Evolutionary conservation across 2,113 vertebrate species (phyloP).

Genomic region (Dendropsophus ebraccatus): DNA sequence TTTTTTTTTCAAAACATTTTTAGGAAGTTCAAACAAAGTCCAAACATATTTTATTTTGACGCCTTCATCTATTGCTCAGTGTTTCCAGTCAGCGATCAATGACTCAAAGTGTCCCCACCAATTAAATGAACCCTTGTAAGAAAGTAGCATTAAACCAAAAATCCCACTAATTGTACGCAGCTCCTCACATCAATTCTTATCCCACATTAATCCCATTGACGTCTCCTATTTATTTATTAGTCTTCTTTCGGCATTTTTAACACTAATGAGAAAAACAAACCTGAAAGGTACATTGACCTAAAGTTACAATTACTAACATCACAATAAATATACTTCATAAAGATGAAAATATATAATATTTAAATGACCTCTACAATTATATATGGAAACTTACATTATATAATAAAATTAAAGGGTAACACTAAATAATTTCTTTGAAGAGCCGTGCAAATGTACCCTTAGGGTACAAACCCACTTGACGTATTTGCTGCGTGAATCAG

Average conservation of each 20-base stretch:
- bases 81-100: constrained; percentile 52
- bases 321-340: constrained; percentile 19
- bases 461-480: too few species aligned
- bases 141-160: constrained; percentile 51
- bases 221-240: constrained; percentile 43
- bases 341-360: background rate
- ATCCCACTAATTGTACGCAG: constrained; percentile 37
- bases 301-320: background rate
- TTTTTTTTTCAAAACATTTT: background rate
- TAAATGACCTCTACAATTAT: background rate
- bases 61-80: constrained; percentile 40
- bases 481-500: too few species aligned
- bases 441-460: too few species aligned
- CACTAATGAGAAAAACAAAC: constrained; percentile 26
- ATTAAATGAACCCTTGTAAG: constrained; percentile 45
- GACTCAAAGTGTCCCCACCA: constrained; percentile 48
- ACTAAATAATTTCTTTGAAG: background rate
- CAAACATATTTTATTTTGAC: constrained; percentile 46
- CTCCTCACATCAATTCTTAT: constrained; percentile 30
- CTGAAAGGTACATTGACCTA: constrained; percentile 35
- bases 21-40: constrained; percentile 50
- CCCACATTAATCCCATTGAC: background rate
- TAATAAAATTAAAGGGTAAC: background rate
- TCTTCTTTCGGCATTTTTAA: constrained; percentile 30
- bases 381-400: background rate